These are phyloP conservation scores for Ophioninae sp. DNA, from an alignment of 2,888 invertebrate species.

Conservation along the genomic window DNA sequence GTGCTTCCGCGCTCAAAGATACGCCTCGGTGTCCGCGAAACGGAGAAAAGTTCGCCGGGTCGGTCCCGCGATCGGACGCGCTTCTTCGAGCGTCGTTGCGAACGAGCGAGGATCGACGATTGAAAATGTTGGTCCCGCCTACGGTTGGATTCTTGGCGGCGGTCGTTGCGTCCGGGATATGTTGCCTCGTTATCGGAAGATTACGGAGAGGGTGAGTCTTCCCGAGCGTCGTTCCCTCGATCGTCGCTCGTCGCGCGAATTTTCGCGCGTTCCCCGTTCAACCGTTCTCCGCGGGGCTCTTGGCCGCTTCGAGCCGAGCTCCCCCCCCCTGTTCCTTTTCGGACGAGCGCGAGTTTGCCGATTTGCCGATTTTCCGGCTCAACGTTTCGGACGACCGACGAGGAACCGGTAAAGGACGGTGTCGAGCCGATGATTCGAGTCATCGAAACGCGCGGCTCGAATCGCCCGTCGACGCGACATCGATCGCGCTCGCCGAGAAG, in stretches of 20 bases:
- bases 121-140: conserved; percentile 82
- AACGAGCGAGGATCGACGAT: conserved; percentile 51
- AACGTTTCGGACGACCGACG: too few relatives aligned
- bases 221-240: too few relatives aligned
- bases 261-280: too few relatives aligned
- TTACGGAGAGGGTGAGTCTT: conserved; percentile 83
- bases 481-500: conserved; percentile 15
- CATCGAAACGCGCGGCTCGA: not conserved
- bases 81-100: not conserved
- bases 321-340: too few relatives aligned
- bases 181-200: conserved; percentile 84
- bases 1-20: not conserved
- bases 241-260: too few relatives aligned
- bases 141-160: conserved; percentile 86
- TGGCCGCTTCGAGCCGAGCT: too few relatives aligned
- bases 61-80: not conserved
- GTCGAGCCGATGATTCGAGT: too few relatives aligned
- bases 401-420: too few relatives aligned
- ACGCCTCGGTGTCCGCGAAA: too few relatives aligned
- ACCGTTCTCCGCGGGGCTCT: too few relatives aligned
- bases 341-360: too few relatives aligned
- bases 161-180: conserved; percentile 87
- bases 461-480: not conserved
- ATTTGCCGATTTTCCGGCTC: too few relatives aligned
- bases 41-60: not conserved